Evolutionary conservation across 2,888 invertebrate species (phyloP).

Genomic region (Himalopsyche anomala): DNA sequence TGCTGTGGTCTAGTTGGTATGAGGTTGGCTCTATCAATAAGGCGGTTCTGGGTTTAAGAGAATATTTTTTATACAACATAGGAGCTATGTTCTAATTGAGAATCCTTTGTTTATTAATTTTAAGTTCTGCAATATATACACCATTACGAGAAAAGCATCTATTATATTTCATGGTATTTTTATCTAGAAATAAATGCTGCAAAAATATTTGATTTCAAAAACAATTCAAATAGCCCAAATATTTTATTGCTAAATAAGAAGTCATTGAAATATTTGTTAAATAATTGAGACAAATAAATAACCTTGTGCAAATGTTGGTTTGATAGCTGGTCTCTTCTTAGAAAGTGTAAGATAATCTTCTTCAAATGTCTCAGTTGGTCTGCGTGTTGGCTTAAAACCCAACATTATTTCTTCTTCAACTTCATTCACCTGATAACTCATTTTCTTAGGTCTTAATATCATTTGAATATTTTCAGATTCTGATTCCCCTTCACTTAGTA

Average conservation of each 20-base stretch:
- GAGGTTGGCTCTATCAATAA: no score
- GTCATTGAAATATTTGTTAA: conserved; percentile 39
- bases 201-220: neutral
- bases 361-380: conserved; percentile 75
- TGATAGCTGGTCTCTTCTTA: conserved; percentile 81
- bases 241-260: conserved; percentile 5
- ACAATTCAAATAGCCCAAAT: conserved; percentile 24
- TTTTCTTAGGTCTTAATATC: conserved; percentile 73
- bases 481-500: conserved; percentile 79
- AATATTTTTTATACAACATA: no score
- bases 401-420: conserved; percentile 79
- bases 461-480: conserved; percentile 78
- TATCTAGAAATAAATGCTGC: conserved; percentile 1
- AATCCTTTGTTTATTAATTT: no score
- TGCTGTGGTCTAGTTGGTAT: no score
- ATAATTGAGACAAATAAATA: conserved; percentile 61
- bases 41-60: no score
- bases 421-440: conserved; percentile 79
- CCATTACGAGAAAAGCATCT: no score
- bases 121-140: no score
- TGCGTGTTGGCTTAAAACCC: conserved; percentile 75
- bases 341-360: conserved; percentile 84
- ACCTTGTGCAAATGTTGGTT: conserved; percentile 82
- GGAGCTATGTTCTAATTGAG: no score
- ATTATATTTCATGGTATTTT: no score